Percentiles rank a stretch among this genome's conserved stretches.
These are phyloP conservation scores for Drosophila insularis DNA, from an alignment of 1,140 invertebrate genomes.

Conservation along the genomic window DNA sequence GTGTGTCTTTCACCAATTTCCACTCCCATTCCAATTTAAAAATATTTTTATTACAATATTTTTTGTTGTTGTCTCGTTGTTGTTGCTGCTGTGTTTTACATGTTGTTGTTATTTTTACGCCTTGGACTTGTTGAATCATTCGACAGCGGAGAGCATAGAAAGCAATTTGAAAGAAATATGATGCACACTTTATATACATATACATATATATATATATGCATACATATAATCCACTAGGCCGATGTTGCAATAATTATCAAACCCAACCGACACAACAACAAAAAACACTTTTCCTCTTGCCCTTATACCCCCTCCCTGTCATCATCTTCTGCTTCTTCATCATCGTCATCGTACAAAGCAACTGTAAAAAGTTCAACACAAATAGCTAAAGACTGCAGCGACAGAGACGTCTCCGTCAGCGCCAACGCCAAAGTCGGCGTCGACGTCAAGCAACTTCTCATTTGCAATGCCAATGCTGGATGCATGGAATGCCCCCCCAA, in stretches of 20 bases:
- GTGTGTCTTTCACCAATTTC: background rate
- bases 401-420: background rate
- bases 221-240: constrained; percentile 12
- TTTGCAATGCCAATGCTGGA: constrained; percentile 52
- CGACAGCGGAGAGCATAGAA: constrained; percentile 16
- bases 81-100: constrained; percentile 12
- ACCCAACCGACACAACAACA: constrained; percentile 17
- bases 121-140: constrained; percentile 30
- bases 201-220: background rate
- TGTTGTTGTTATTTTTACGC: constrained; percentile 19
- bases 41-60: constrained; percentile 23
- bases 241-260: constrained; percentile 30
- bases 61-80: background rate
- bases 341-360: background rate
- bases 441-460: constrained; percentile 30
- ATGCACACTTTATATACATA: constrained; percentile 11
- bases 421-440: background rate
- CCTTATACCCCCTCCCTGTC: too few relatives aligned
- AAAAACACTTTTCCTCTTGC: background rate
- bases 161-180: constrained; percentile 27
- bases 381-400: constrained; percentile 11
- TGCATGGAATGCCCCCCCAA: constrained; percentile 42
- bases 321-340: too few relatives aligned
- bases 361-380: constrained; percentile 31
- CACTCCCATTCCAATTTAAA: constrained; percentile 10